A percentile compares a stretch with the other conserved stretches of the same genome.
Conservation (phyloP, 2,113 vertebrate genomes). For the Malurus melanocephalus region DNA sequence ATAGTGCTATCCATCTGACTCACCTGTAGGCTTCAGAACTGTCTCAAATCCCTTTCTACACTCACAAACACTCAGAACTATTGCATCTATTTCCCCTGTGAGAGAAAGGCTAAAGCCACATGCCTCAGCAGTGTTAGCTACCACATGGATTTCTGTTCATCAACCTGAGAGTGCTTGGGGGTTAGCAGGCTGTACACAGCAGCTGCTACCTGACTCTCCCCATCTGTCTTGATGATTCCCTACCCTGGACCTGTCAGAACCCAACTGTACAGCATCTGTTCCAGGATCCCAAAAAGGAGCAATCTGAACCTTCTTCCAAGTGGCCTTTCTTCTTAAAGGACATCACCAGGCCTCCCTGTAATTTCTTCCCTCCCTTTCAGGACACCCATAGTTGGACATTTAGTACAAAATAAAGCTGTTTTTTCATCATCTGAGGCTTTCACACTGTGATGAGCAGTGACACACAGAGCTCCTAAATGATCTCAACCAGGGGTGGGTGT, state of each 20-base stretch:
- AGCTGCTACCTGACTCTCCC: neutral
- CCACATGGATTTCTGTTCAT: neutral
- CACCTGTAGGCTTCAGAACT: neutral
- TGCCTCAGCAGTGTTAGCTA: neutral
- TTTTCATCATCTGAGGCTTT: neutral
- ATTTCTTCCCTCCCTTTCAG: neutral
- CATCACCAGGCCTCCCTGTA: neutral
- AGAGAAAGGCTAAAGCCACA: neutral
- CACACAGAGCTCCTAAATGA: neutral
- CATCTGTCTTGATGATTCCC: neutral
- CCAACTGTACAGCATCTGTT: neutral
- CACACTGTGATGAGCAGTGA: neutral
- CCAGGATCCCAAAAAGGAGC: neutral
- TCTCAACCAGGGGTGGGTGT: neutral
- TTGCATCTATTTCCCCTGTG: neutral
- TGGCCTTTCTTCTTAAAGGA: neutral
- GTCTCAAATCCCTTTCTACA: neutral
- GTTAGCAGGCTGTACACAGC: neutral
- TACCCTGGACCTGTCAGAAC: neutral
- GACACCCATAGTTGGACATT: neutral
- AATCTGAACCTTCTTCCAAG: neutral
- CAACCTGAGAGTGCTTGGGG: neutral
- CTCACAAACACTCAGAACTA: neutral
- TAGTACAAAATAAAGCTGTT: accelerated
- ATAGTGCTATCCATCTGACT: neutral